A percentile compares a stretch with the other conserved stretches of the same genome.
Evolutionary conservation across 2,797 vertebrate genomes (phyloP).

Genomic region (Notolepis coatsorum): DNA sequence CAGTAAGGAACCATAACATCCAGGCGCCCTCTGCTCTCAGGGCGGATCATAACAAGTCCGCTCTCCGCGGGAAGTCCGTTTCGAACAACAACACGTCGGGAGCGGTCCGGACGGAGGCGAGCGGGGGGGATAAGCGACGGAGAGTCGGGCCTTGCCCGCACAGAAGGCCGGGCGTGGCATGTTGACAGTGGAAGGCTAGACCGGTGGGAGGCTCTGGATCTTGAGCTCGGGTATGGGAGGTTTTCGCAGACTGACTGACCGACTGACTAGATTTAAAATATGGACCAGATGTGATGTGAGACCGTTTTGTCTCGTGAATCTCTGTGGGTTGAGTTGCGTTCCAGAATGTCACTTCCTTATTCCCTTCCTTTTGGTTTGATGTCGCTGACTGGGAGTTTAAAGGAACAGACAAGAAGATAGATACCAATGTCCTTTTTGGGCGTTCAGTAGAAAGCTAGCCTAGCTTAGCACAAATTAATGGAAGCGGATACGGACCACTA

Average conservation of each 20-base stretch:
- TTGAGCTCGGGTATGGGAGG: slow-evolving; percentile 31
- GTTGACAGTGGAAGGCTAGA: slow-evolving; percentile 69
- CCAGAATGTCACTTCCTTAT: too few relatives aligned
- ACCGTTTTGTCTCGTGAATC: too few relatives aligned
- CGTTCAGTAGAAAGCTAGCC: too few relatives aligned
- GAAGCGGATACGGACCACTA: too few relatives aligned
- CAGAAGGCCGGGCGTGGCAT: slow-evolving; percentile 47
- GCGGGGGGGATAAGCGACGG: slow-evolving; percentile 1
- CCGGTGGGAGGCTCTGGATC: slow-evolving; percentile 61
- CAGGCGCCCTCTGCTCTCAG: slow-evolving; percentile 47
- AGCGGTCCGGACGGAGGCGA: slow-evolving; percentile 3
- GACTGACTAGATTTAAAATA: slow-evolving; percentile 17
- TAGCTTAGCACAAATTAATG: too few relatives aligned
- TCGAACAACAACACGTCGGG: slow-evolving; percentile 45
- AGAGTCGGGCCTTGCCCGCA: slow-evolving; percentile 16
- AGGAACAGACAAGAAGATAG: too few relatives aligned
- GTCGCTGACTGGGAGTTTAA: too few relatives aligned
- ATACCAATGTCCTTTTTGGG: too few relatives aligned
- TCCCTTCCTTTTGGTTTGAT: too few relatives aligned
- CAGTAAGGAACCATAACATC: slow-evolving; percentile 35
- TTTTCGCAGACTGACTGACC: background rate
- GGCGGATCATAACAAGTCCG: slow-evolving; percentile 51
- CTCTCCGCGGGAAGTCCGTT: slow-evolving; percentile 32
- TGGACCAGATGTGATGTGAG: slow-evolving; percentile 44
- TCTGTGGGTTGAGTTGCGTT: too few relatives aligned